Base-by-base conservation (phyloP, 53 echinoderm and acorn worm species). In the Zoroaster sp. region DNA sequence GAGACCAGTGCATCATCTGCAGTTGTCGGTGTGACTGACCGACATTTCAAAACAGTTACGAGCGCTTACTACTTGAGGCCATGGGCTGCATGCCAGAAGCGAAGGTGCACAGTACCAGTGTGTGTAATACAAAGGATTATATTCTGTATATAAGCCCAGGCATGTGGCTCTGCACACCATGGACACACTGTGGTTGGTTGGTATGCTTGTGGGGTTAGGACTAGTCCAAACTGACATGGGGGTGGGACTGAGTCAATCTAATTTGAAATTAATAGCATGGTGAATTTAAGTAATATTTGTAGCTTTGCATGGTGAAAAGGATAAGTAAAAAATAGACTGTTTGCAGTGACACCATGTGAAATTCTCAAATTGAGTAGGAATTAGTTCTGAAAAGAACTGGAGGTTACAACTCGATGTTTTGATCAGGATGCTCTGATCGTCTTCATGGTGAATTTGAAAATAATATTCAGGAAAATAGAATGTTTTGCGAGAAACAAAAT, bases 191-290 rank as follows among this genome's bases (percentile, higher is more conserved):
- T 15, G 76, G 76, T 76, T 54, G 9, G 43, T 63, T 32, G 13
- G 75, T 4, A 46, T 23, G 55, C 78, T 54, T 43, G 82, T 37
- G 8, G 59, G 45, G 52, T 66, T 17, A 42, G 68, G 82, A 82
- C 82, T 82, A 82, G 43, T 82, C 82, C 82, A 82, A 82, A 82
- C 82, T 82, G 42, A 23, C 41, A 17, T 18, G 40, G 68, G 59
- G 82, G 82, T 82, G 82, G 41, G n/a, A 68, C 44, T 42, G 33
- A 82, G 38, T 35, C 71, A 35, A 28, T 8, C 8, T 47, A 14
- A n/a, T n/a, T n/a, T n/a, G n/a, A n/a, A n/a, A n/a, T n/a, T n/a
- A n/a, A n/a, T n/a, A n/a, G n/a, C n/a, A n/a, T n/a, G n/a, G n/a
- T n/a, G n/a, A n/a, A n/a, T n/a, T n/a, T n/a, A n/a, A n/a, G n/a